Percentiles rank a stretch among this genome's conserved stretches.
Evolutionary conservation across 2,888 invertebrate genomes (phyloP).

Genomic region (Dusona sp.): DNA sequence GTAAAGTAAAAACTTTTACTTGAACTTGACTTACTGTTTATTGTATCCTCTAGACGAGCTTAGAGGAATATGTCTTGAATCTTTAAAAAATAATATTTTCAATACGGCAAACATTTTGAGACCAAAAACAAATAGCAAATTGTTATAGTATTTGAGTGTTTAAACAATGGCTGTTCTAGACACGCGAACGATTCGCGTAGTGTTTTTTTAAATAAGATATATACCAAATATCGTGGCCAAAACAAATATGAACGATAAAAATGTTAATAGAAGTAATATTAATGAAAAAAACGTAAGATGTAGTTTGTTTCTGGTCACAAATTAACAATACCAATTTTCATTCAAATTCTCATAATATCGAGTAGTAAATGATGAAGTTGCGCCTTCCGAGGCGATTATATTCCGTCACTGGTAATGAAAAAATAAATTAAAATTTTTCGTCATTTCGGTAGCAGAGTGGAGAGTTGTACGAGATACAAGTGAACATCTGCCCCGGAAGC

Average conservation of each 20-base stretch:
- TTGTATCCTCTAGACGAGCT: neutral
- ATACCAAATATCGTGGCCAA: no score
- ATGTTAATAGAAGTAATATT: neutral
- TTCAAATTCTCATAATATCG: neutral
- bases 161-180: neutral
- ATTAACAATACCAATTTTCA: neutral
- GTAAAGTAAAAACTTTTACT: neutral
- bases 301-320: neutral
- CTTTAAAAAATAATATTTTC: neutral
- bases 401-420: conserved; percentile 16
- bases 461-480: conserved; percentile 7
- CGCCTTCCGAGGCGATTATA: neutral
- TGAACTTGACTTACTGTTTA: neutral
- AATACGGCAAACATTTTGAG: neutral
- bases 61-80: neutral
- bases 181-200: no score
- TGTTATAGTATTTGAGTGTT: neutral
- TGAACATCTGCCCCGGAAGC: conserved; percentile 35
- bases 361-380: neutral
- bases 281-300: neutral
- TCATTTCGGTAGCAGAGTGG: neutral
- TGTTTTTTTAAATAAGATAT: no score
- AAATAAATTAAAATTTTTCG: conserved; percentile 11
- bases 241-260: neutral
- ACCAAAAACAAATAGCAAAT: neutral